Evolutionary conservation across 1,140 invertebrate species (phyloP).

Genomic region (Bombus sylvicola): DNA sequence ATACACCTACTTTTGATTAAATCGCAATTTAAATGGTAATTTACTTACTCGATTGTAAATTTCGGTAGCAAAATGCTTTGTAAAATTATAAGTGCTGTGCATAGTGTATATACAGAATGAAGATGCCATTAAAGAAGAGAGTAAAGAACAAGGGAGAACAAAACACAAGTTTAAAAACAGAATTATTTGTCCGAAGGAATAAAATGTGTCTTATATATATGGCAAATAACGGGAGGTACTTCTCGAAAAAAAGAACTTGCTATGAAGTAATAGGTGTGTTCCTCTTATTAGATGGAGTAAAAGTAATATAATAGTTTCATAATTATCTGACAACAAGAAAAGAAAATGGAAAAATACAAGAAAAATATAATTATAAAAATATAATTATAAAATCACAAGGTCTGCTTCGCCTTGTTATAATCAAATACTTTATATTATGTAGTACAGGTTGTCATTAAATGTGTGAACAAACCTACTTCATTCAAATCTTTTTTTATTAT

Average conservation of each 20-base stretch:
- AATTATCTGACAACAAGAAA: conserved; percentile 45
- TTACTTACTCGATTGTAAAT: conserved; percentile 61
- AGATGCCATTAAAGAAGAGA: conserved; percentile 9
- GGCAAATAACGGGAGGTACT: conserved; percentile 58
- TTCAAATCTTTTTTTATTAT: conserved; percentile 47
- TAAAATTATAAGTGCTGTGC: conserved; percentile 58
- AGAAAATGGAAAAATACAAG: conserved; percentile 18
- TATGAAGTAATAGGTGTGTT: conserved; percentile 64
- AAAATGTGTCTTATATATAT: conserved; percentile 69
- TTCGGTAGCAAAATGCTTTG: conserved; percentile 57
- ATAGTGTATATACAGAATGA: conserved; percentile 59
- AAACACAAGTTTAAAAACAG: conserved; percentile 38
- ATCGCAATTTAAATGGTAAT: conserved; percentile 49
- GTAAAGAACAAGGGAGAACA: conserved; percentile 22
- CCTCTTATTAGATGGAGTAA: conserved; percentile 61
- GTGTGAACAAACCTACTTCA: conserved; percentile 64
- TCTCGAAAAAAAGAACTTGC: conserved; percentile 42
- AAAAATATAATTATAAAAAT: conserved; percentile 57
- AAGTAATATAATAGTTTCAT: conserved; percentile 67
- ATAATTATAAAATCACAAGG: conserved; percentile 61
- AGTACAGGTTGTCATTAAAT: conserved; percentile 70
- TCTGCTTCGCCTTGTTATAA: conserved; percentile 70
- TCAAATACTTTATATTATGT: conserved; percentile 72
- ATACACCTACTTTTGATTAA: conserved; percentile 50
- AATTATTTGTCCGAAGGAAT: conserved; percentile 63